Conservation (phyloP, 2,113 vertebrate species). For the Neofelis nebulosa region DNA sequence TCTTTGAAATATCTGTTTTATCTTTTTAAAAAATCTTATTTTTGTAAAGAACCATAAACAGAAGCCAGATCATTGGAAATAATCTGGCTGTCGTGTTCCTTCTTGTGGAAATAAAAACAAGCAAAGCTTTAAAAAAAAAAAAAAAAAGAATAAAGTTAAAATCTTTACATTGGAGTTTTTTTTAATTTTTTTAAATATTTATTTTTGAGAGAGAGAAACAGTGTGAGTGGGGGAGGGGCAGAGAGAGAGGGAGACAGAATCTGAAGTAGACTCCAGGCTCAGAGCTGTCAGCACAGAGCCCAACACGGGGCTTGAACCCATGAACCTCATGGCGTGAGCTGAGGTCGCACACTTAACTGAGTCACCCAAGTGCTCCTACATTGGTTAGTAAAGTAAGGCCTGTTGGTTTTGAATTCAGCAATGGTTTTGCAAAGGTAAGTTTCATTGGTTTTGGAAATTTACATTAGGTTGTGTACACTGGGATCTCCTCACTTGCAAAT, state of each 20-base stretch:
- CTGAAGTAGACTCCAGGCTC: no score
- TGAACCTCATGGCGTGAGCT: no score
- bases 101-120: background rate
- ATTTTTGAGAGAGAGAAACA: no score
- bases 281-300: no score
- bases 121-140: background rate
- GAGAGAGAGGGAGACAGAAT: no score
- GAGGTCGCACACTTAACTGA: no score
- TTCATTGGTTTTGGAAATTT: conserved; percentile 28
- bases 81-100: background rate
- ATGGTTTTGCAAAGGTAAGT: background rate
- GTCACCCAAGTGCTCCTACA: background rate
- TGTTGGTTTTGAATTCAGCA: background rate
- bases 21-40: background rate
- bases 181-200: no score
- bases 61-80: background rate
- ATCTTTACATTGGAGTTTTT: background rate
- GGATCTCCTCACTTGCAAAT: background rate
- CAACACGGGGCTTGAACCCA: no score
- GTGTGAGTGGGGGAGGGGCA: no score
- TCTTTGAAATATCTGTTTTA: background rate
- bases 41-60: background rate
- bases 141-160: background rate
- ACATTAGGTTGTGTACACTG: background rate
- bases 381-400: background rate